phyloP scores from a whole-genome alignment of 2,797 vertebrate species.

The Mormyrus proboscirostris region DNA sequence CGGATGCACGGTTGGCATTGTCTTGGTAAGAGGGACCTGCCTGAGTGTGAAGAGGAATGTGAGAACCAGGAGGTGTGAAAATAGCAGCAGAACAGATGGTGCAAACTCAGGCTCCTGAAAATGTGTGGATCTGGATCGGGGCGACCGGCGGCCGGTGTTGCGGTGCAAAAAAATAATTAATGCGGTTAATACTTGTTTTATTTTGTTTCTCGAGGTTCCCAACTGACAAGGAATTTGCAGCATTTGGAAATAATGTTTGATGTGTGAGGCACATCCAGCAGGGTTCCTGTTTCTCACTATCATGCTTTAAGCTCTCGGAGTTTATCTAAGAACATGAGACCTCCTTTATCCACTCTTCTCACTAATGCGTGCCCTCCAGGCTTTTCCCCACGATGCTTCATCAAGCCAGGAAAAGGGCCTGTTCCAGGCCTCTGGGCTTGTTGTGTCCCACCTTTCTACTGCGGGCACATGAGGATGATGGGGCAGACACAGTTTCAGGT shows the following conservation, averaged over 20 bases:
- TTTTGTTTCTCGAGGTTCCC: background rate
- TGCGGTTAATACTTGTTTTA: slow-evolving; percentile 32
- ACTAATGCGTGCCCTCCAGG: background rate
- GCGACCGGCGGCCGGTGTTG: background rate
- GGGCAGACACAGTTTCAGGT: background rate
- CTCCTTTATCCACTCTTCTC: background rate
- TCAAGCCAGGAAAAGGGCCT: background rate
- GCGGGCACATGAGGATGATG: background rate
- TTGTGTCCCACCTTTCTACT: background rate
- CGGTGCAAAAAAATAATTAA: slow-evolving; percentile 12
- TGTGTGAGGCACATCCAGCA: background rate
- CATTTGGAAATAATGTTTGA: background rate
- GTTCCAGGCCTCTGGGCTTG: background rate
- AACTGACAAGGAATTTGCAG: background rate
- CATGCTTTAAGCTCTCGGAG: background rate
- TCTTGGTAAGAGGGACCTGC: background rate
- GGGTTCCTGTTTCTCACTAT: background rate
- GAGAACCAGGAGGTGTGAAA: slow-evolving; percentile 6
- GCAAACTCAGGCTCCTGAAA: slow-evolving; percentile 13
- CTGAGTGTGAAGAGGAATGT: background rate
- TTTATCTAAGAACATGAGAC: slow-evolving; percentile 6
- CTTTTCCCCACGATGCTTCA: background rate
- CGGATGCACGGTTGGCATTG: background rate
- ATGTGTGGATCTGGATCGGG: background rate
- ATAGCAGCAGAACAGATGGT: slow-evolving; percentile 32